Evolutionary conservation across 1,140 invertebrate species (phyloP), one percentile per base, ranked within the genome.

Genomic region (Globodera rostochiensis): DNA sequence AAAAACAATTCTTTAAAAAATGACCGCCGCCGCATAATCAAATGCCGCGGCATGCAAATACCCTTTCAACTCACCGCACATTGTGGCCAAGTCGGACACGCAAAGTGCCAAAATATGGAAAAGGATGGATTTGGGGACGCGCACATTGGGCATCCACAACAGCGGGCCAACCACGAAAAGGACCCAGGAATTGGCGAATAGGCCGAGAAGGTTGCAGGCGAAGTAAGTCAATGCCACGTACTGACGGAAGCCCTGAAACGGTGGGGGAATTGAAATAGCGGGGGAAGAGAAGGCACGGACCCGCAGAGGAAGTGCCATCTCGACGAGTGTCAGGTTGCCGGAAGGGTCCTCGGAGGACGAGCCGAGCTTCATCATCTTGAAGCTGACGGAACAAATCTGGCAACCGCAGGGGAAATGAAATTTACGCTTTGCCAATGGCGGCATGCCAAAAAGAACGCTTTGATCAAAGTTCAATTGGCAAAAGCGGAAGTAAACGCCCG

Each of bases 41-140:
- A 36, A 36, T 36, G 36, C 36, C 36, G 36, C 36, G 36, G 36
- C 36, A 36, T 36, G 36, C 36, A 36, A 74, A 80, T 77, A 69
- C 77, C n/a, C 47, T 15, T 36, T 36, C 36, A 25, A 36, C 75
- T 75, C 78, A 88, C 87, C 87, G 74, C 85, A 87, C 89, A 88
- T 90, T 25, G 87, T 88, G 77, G 85, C 84, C 47, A 88, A 70
- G 81, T 88, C 88, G 21, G 83, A 88, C 19, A 88, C 83, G 77
- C 88, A 88, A 5, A 89, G 80, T 6, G 83, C 83, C 64, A 90
- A 79, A 49, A 89, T 89, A 79, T 88, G 86, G 70, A 90, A 90
- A 9, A 89, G 82, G 13, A 89, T 89, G 13, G 86, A 86, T 50
- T 87, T 90, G 13, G 87, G 88, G 19, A 88, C 87, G 60, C 80